Base-by-base conservation (phyloP, 2,113 vertebrate genomes). In the Ictalurus furcatus region DNA sequence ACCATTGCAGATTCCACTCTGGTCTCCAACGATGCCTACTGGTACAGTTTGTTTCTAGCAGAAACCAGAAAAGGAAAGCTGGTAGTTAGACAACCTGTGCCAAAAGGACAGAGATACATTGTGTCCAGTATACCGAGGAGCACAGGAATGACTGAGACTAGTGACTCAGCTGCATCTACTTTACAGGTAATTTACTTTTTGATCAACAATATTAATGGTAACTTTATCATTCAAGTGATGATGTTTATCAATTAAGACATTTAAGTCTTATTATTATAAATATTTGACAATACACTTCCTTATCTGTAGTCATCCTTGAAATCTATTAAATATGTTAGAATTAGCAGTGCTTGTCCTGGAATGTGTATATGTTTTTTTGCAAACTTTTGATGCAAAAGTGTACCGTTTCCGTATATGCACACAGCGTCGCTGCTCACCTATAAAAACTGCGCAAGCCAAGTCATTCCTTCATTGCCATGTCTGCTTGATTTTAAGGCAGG, bases 1-100 rank as follows among this genome's bases (percentile, higher is more conserved):
- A 93, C 93, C 61, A 89, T 94, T 14, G 93, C 92, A 30, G 93
- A 94, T 73, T 94, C 93, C 69, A 94, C 93, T 78, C 86, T 94
- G 91, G 93, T 94, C 9, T 90, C 90, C 73, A 89, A 89, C 25
- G 88, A 89, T 67, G 88, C 88, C 74, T 89, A 89, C 61, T 89
- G 88, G 88, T 89, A 89, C 71, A 86, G 88, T 48, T 58, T 90
- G 48, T 88, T 90, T 54, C 65, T 88, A 19, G 87, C 87, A 21
- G 87, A 90, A 54, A 86, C 90, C 28, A 59, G 89, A 0, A 90
- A 90, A 80, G 89, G 89, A n/a, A 90, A 90, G 44, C 34, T 97
- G 85, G 89, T 92, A 76, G 91, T 92, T 6, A 89, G 91, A 89
- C 92, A 92, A 86, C 90, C 91, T 86, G 92, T 82, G 61, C 92